phyloP scores from a whole-genome alignment of 2,888 invertebrate species.

The Steromphala cineraria region DNA sequence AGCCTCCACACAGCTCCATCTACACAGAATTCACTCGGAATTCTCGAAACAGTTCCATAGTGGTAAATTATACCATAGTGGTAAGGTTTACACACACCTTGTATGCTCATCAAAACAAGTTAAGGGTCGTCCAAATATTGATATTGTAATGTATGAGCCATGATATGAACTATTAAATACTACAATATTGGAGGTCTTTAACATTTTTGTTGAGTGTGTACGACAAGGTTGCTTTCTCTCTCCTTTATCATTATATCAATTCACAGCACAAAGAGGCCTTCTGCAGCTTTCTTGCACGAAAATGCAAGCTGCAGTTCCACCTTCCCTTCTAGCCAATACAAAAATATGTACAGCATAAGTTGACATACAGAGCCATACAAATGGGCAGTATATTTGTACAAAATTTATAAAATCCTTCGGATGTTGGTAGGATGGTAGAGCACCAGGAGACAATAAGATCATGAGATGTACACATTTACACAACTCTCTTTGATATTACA shows the following conservation, averaged over 20 bases:
- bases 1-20: background rate
- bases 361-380: background rate
- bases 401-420: constrained; percentile 11
- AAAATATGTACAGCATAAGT: constrained; percentile 13
- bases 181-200: background rate
- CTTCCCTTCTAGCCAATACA: background rate
- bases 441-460: background rate
- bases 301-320: background rate
- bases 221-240: background rate
- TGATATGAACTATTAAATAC: background rate
- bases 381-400: background rate
- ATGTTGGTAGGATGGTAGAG: background rate
- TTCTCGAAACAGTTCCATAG: constrained; percentile 2
- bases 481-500: background rate
- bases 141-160: background rate
- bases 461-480: background rate
- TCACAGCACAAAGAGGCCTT: too few species aligned
- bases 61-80: background rate
- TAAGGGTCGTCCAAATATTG: too few species aligned
- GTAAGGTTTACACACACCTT: too few species aligned
- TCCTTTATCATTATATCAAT: too few species aligned
- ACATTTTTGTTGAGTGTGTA: too few species aligned
- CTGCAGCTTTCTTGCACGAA: too few species aligned
- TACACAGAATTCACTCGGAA: background rate
- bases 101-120: too few species aligned